These are phyloP conservation scores for Spinibarbus caldwelli DNA, from an alignment of 2,797 vertebrate species.

Conservation along the genomic window DNA sequence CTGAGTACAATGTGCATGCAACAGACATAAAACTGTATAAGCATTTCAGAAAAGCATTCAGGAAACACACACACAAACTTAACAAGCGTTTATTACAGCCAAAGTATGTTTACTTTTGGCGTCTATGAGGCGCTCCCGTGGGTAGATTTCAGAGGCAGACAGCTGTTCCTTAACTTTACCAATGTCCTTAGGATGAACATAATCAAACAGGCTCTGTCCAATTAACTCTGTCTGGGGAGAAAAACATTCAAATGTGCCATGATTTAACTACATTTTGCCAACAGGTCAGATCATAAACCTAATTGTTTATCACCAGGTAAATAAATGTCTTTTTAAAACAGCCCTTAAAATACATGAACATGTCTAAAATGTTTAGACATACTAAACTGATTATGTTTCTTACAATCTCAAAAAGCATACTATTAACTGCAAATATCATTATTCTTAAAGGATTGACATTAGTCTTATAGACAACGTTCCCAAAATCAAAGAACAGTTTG, in stretches of 20 bases:
- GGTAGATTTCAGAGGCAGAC: constrained; percentile 86
- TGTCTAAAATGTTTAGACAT: background rate
- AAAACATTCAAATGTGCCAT: constrained; percentile 49
- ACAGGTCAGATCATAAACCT: background rate
- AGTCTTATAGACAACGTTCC: background rate
- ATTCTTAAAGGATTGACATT: background rate
- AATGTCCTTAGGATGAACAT: constrained; percentile 95
- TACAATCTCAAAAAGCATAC: background rate
- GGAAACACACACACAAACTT: background rate
- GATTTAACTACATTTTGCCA: constrained; percentile 1
- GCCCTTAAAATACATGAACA: background rate
- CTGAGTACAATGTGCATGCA: background rate
- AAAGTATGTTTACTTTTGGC: constrained; percentile 86
- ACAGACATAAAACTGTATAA: background rate
- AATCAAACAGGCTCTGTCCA: constrained; percentile 95
- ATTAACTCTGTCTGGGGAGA: constrained; percentile 84
- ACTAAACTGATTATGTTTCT: background rate
- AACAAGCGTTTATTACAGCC: background rate
- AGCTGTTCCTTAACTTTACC: constrained; percentile 97
- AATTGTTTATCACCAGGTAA: background rate
- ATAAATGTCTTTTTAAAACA: background rate
- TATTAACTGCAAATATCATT: background rate
- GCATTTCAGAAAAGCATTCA: background rate
- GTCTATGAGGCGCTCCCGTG: constrained; percentile 87
- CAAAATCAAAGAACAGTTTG: too few species aligned